Conservation (phyloP, 2,113 vertebrate species). For the Madoqua kirkii region DNA sequence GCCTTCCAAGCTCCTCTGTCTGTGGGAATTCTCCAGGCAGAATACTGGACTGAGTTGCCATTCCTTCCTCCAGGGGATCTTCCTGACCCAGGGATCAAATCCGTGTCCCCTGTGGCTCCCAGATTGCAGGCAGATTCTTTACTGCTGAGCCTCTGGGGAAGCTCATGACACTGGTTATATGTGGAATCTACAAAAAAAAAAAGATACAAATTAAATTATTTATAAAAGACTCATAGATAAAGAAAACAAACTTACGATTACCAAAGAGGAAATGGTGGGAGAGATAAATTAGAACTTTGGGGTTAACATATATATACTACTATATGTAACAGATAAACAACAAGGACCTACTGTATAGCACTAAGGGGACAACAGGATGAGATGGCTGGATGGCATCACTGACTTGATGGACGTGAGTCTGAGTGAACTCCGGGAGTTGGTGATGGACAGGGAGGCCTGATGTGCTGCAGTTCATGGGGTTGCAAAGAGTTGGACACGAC, state of each 20-base stretch:
- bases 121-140: background rate
- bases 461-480: no score
- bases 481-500: fast-evolving
- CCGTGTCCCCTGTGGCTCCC: background rate
- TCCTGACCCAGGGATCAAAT: background rate
- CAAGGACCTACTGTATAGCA: background rate
- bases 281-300: background rate
- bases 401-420: fast-evolving
- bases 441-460: no score
- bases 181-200: background rate
- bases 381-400: no score
- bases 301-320: background rate
- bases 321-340: background rate
- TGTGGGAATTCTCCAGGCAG: background rate
- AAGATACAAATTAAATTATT: background rate
- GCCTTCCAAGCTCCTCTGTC: background rate
- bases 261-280: background rate
- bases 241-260: background rate
- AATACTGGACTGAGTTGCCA: background rate
- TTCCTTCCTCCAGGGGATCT: background rate
- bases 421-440: no score
- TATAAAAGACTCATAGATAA: background rate
- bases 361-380: no score
- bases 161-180: background rate
- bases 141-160: background rate